phyloP scores from a whole-genome alignment of 2,113 vertebrate genomes.

The Apodemus sylvaticus region DNA sequence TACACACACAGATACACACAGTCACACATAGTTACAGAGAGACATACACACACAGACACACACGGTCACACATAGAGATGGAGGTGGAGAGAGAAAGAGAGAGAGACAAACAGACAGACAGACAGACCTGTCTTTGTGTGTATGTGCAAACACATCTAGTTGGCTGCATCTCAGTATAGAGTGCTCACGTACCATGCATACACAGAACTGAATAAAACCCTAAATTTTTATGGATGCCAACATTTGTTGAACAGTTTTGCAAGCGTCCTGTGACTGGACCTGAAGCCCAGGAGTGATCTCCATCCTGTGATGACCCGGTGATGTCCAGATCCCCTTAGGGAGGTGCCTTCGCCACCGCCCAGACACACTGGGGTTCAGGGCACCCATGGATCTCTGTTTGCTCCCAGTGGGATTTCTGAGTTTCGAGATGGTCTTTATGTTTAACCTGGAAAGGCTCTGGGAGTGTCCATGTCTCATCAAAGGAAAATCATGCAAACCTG shows the following conservation, averaged over 20 bases:
- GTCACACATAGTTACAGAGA: neutral
- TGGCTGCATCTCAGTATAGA: neutral
- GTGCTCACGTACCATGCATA: neutral
- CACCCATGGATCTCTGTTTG: neutral
- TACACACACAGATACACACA: neutral
- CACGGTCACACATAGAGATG: neutral
- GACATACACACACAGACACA: neutral
- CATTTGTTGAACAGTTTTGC: neutral
- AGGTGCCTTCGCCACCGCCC: neutral
- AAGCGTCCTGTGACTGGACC: neutral
- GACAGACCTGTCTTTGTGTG: neutral
- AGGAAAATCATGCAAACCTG: neutral
- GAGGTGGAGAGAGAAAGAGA: too few species aligned
- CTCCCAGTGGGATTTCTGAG: neutral
- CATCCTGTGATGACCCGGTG: neutral
- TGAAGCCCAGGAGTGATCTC: neutral
- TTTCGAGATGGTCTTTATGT: neutral
- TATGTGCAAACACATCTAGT: neutral
- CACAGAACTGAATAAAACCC: neutral
- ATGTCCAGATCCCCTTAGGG: neutral
- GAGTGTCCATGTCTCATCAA: constrained; percentile 6
- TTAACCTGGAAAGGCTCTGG: neutral
- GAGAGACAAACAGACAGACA: neutral
- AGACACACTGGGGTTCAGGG: neutral
- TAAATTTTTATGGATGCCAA: neutral